Evolutionary conservation across 35 echinoderm and acorn worm genomes (phyloP).

Genomic region (Acanthaster planci): DNA sequence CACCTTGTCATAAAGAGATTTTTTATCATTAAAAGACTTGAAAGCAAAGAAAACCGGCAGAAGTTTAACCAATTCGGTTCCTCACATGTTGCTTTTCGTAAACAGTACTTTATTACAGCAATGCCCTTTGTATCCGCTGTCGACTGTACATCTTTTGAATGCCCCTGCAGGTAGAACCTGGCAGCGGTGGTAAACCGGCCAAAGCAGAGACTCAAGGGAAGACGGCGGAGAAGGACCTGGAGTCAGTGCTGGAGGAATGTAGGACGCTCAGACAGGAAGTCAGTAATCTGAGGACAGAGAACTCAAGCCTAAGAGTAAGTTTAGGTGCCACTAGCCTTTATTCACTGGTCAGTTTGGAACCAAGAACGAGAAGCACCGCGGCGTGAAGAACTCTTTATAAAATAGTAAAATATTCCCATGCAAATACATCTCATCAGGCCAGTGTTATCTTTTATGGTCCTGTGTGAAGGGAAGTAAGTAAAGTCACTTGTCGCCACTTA

Average conservation of each 20-base stretch:
- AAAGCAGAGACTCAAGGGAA: conserved; percentile 34
- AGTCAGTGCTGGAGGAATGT: conserved; percentile 36
- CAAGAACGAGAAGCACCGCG: no score
- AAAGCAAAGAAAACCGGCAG: background rate
- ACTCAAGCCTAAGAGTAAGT: conserved; percentile 60
- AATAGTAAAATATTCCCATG: no score
- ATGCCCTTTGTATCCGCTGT: no score
- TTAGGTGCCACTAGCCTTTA: no score
- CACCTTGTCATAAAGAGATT: no score
- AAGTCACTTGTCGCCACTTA: no score
- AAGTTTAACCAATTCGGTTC: background rate
- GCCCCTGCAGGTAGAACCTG: background rate
- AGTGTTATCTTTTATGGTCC: no score
- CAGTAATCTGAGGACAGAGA: conserved; percentile 54
- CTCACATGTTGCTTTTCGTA: background rate
- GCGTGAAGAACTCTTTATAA: no score
- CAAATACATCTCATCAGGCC: no score
- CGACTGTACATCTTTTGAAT: no score
- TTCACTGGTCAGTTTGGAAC: no score
- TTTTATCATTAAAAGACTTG: background rate
- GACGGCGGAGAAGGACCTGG: conserved; percentile 33
- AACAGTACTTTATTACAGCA: background rate
- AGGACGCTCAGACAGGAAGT: conserved; percentile 51
- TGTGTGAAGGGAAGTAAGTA: no score
- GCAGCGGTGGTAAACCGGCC: conserved; percentile 18